Evolutionary conservation across 1,140 invertebrate species (phyloP).

Genomic region (Physella acuta): DNA sequence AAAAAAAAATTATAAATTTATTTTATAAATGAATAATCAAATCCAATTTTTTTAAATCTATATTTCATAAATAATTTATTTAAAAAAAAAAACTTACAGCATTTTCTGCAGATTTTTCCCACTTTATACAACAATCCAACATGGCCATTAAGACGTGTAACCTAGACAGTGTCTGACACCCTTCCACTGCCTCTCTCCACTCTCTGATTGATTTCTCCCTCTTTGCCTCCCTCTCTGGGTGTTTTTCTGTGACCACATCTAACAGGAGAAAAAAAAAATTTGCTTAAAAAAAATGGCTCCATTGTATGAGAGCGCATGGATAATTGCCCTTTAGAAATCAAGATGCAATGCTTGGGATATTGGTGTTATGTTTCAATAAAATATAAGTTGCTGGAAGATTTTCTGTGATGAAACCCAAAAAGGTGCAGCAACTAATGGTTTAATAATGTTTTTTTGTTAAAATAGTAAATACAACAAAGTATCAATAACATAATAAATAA

Average conservation of each 20-base stretch:
- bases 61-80: background rate
- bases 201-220: conserved; percentile 20
- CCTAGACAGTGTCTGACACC: conserved; percentile 54
- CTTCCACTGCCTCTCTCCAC: conserved; percentile 58
- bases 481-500: background rate
- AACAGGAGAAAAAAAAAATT: background rate
- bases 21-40: no score
- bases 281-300: background rate
- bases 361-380: background rate
- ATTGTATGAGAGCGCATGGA: background rate
- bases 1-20: background rate
- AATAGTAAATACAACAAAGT: background rate
- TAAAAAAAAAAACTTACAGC: conserved; percentile 49
- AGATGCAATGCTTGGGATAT: background rate
- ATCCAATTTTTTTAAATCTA: no score
- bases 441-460: no score
- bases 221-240: conserved; percentile 29
- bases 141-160: conserved; percentile 60
- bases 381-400: no score
- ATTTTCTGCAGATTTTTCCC: conserved; percentile 62
- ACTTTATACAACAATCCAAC: conserved; percentile 60
- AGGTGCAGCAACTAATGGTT: no score
- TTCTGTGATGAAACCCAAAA: no score
- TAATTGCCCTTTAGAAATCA: background rate
- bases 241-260: background rate